Evolutionary conservation across 2,113 vertebrate species (phyloP).

Genomic region (Argyrosomus japonicus): DNA sequence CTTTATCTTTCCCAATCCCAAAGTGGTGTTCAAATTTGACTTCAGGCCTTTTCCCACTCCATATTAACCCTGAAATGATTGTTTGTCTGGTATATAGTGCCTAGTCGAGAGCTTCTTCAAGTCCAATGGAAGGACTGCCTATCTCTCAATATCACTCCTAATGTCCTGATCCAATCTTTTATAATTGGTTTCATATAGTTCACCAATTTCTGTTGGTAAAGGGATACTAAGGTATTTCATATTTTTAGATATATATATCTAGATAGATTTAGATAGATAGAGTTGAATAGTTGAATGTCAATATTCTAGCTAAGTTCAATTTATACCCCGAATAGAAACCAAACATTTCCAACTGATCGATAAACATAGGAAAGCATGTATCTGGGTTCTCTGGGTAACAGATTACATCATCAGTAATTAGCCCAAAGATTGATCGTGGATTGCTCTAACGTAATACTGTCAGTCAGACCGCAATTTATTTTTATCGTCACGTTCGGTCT

Average conservation of each 20-base stretch:
- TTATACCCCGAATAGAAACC: neutral
- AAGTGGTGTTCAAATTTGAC: neutral
- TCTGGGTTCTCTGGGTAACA: neutral
- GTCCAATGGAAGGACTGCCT: neutral
- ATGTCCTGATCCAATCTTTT: too few species aligned
- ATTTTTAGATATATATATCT: neutral
- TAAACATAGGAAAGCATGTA: neutral
- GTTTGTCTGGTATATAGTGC: neutral
- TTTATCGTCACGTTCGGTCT: neutral
- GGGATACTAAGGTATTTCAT: neutral
- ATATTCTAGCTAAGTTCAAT: neutral
- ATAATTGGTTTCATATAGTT: neutral
- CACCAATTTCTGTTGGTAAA: neutral
- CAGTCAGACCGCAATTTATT: neutral
- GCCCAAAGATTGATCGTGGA: neutral
- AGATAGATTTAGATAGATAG: too few species aligned
- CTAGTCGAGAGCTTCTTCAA: neutral
- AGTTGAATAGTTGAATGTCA: neutral
- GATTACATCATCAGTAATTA: neutral
- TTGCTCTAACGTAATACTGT: neutral
- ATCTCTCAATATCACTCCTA: neutral
- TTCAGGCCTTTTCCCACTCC: neutral
- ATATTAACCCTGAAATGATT: neutral
- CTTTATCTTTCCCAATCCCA: neutral
- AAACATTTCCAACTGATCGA: neutral